Conservation (phyloP, 2,888 invertebrate genomes). For the Phortica okadai region DNA sequence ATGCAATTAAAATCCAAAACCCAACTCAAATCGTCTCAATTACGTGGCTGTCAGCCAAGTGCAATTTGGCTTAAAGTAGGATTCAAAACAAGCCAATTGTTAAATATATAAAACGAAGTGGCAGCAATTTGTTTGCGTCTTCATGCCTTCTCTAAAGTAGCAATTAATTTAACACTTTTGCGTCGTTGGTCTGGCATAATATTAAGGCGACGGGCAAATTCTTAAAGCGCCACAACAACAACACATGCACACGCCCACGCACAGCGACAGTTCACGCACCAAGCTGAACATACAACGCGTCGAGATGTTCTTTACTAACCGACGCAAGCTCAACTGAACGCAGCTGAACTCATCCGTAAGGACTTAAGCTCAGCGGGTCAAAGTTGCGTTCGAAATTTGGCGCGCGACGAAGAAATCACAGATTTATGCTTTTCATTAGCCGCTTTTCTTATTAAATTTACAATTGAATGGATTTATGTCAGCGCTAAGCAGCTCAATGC, state of each 20-base stretch:
- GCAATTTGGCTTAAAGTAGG: background rate
- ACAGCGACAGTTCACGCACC: background rate
- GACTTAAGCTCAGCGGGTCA: too few relatives aligned
- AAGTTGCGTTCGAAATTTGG: background rate
- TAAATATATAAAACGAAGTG: background rate
- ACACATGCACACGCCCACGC: background rate
- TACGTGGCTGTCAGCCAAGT: background rate
- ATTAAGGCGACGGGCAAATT: background rate
- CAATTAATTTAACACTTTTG: conserved; percentile 30
- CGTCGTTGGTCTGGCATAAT: background rate
- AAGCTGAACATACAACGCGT: background rate
- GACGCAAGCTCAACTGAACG: too few relatives aligned
- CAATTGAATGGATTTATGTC: conserved; percentile 71
- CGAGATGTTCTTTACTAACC: too few relatives aligned
- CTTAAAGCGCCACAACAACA: background rate
- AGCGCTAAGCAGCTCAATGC: conserved; percentile 63
- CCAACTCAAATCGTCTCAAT: background rate
- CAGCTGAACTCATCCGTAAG: too few relatives aligned
- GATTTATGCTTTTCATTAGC: conserved; percentile 30
- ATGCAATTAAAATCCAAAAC: too few relatives aligned
- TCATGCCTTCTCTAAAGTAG: background rate
- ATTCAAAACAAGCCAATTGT: background rate
- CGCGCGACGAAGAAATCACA: conserved; percentile 13
- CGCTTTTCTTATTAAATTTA: conserved; percentile 61
- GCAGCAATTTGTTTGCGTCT: background rate